These are phyloP conservation scores for Noctilio leporinus DNA, from an alignment of 2,113 vertebrate genomes.

Conservation along the genomic window DNA sequence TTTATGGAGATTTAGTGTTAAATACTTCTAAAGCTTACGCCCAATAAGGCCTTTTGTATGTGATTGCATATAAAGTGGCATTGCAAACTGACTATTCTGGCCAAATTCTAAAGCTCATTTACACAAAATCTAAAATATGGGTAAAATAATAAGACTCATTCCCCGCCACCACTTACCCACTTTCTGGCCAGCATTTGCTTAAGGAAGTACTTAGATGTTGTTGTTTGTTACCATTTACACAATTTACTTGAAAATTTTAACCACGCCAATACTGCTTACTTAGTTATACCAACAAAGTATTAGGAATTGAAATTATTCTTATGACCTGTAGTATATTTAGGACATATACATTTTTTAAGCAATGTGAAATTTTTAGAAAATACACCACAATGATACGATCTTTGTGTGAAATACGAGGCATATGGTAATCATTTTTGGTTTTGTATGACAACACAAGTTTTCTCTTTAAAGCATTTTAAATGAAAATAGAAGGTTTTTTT, in stretches of 20 bases:
- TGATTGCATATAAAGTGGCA: background rate
- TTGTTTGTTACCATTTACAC: background rate
- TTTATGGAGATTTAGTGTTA: background rate
- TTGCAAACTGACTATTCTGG: background rate
- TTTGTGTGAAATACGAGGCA: background rate
- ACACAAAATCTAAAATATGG: background rate
- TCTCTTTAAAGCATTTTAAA: background rate
- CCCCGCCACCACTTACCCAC: background rate
- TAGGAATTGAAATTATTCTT: background rate
- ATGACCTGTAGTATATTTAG: background rate
- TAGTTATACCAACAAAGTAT: background rate
- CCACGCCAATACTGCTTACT: background rate
- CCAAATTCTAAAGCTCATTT: background rate
- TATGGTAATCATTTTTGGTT: background rate
- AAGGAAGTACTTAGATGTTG: background rate
- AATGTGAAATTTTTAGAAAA: slow-evolving; percentile 4
- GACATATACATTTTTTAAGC: background rate
- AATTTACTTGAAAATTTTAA: background rate
- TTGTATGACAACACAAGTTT: background rate
- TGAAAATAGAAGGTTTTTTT: background rate
- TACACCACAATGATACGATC: background rate
- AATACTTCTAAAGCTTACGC: background rate
- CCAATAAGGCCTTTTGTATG: background rate
- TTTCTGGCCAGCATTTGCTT: background rate
- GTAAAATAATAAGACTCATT: background rate